phyloP scores from a whole-genome alignment of 2,888 invertebrate genomes.

The Stenodema calcarata region DNA sequence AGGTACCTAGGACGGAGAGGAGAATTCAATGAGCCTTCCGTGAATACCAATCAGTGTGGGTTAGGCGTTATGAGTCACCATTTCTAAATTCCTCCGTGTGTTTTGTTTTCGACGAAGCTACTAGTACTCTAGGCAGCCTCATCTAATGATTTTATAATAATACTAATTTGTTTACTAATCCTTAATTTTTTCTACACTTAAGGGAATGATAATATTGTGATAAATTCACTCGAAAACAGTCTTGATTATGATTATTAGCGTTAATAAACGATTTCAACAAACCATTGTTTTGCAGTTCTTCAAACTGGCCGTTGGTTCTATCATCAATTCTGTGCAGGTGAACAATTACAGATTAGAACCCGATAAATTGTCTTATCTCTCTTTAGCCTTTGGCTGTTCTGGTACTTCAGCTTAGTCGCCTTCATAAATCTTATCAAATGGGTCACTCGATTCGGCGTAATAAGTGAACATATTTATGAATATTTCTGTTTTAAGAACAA shows the following conservation, averaged over 20 bases:
- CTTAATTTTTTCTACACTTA: background rate
- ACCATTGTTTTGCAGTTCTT: background rate
- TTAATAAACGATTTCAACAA: background rate
- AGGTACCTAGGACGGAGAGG: background rate
- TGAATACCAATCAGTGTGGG: slow-evolving; percentile 22
- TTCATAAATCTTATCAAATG: background rate
- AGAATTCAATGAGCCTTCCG: background rate
- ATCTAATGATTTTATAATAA: too few relatives aligned
- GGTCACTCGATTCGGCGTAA: background rate
- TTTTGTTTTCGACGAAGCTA: background rate
- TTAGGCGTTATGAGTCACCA: slow-evolving; percentile 17
- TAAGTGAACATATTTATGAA: background rate
- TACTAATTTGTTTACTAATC: too few relatives aligned
- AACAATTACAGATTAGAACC: background rate
- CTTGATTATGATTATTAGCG: background rate
- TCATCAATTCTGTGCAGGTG: background rate
- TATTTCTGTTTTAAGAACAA: background rate
- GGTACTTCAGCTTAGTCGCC: background rate
- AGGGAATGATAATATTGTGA: background rate
- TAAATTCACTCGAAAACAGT: too few relatives aligned
- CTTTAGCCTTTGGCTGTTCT: background rate
- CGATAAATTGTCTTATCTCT: background rate
- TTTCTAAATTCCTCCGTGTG: background rate
- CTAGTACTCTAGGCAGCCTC: background rate
- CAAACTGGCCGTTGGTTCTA: background rate